Base-by-base conservation (phyloP, 2,888 invertebrate species). In the Oscheius sp. region DNA sequence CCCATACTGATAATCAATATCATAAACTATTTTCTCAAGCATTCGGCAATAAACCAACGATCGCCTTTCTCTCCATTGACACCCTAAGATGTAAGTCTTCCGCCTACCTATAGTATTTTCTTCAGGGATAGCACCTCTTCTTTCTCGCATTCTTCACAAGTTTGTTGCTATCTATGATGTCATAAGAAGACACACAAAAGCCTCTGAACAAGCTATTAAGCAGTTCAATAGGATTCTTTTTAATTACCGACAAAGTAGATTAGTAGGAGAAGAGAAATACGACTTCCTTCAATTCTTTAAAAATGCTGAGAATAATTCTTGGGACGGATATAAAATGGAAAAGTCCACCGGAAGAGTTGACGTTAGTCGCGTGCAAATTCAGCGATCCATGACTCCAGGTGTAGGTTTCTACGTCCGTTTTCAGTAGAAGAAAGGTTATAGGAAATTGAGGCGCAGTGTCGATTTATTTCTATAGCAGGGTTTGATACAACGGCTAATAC, bases 401-500 rank as follows among this genome's bases (percentile, higher is more conserved):
- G 66, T 56, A 45, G 45, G 66, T 56, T 30, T 44, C 56, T 33
- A 12, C 44, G 14, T n/a, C 8, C 17, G n/a, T 20, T 41, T 47
- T 2, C 30, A 32, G 17, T 12, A 33, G n/a, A 28, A 20, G 47
- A 67, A 49, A 49, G 33, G 32, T 62, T 75, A 49, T 64, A 81
- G 81, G 81, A 81, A 77, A 74, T 78, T 14, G 50, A 62, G 2
- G 75, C 81, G 5, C 77, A 77, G 36, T 76, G 74, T 67, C 74
- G 80, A 20, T 81, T 81, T 36, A 56, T 81, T 8, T 78, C 81
- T 0, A 76, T 80, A 0, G 81, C 81, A n/a, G 80, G 80, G n/a
- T 81, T 81, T 41, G 80, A 81, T 49, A 81, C 80, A 14, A 81
- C 80, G 33, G 75, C 80, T 9, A 81, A 81, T 30, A 80, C 80